These are phyloP conservation scores for Acinonyx jubatus DNA, from an alignment of 2,113 vertebrate genomes.

Conservation along the genomic window DNA sequence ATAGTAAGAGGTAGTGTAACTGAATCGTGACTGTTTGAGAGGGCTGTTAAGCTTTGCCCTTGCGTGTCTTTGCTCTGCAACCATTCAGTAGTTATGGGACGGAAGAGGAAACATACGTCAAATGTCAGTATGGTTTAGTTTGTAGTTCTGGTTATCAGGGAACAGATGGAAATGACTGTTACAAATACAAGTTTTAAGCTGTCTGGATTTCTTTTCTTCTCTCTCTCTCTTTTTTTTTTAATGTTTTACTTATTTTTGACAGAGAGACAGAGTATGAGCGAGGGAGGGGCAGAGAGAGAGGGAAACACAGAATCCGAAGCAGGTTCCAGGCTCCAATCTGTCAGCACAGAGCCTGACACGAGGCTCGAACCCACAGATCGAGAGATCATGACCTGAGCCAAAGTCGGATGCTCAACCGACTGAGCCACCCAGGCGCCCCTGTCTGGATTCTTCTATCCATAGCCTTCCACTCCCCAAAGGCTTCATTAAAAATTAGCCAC, in stretches of 20 bases:
- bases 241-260: too few species aligned
- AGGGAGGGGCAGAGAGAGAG: too few species aligned
- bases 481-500: not conserved
- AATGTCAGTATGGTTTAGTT: not conserved
- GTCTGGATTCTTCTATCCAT: not conserved
- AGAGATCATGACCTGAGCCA: too few species aligned
- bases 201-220: not conserved
- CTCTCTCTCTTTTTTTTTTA: too few species aligned
- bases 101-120: not conserved
- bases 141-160: not conserved
- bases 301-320: too few species aligned
- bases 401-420: too few species aligned
- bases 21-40: not conserved
- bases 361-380: too few species aligned
- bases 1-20: not conserved
- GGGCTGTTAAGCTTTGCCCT: not conserved
- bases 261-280: too few species aligned
- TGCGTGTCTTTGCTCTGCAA: not conserved
- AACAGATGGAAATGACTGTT: constrained; percentile 14
- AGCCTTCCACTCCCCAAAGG: not conserved
- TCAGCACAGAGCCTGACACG: too few species aligned
- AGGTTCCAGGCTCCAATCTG: too few species aligned
- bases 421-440: too few species aligned
- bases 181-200: not conserved
- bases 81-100: not conserved